phyloP scores from a whole-genome alignment of 2,113 vertebrate species.

The Myiagra hebetior region DNA sequence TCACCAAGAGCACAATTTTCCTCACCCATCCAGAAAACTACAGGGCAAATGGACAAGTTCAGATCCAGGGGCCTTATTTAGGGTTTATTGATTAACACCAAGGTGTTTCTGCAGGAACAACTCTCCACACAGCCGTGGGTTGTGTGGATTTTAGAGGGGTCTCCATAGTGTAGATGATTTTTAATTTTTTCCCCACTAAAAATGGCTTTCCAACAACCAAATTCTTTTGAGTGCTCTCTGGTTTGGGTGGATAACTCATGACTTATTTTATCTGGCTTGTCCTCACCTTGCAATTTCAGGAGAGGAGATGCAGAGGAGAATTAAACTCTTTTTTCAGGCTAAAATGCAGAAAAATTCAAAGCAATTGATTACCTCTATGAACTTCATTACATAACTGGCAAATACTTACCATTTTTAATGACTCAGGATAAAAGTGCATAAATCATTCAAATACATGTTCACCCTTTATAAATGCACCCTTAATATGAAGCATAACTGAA shows the following conservation, averaged over 20 bases:
- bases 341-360: conserved; percentile 31
- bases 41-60: background rate
- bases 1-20: background rate
- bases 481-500: conserved; percentile 15
- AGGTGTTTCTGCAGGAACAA: background rate
- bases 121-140: background rate
- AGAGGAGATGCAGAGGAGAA: background rate
- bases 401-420: conserved; percentile 49
- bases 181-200: background rate
- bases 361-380: background rate
- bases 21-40: background rate
- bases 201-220: background rate
- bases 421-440: conserved; percentile 51
- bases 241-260: background rate
- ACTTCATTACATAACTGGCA: background rate
- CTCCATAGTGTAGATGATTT: background rate
- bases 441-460: background rate
- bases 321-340: background rate
- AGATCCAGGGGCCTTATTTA: background rate
- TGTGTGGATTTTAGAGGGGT: background rate
- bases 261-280: background rate
- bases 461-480: conserved; percentile 45
- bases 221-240: background rate
- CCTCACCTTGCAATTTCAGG: background rate
- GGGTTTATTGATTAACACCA: background rate